Conservation (phyloP, 2,797 vertebrate species). For the Propithecus perrieri region DNA sequence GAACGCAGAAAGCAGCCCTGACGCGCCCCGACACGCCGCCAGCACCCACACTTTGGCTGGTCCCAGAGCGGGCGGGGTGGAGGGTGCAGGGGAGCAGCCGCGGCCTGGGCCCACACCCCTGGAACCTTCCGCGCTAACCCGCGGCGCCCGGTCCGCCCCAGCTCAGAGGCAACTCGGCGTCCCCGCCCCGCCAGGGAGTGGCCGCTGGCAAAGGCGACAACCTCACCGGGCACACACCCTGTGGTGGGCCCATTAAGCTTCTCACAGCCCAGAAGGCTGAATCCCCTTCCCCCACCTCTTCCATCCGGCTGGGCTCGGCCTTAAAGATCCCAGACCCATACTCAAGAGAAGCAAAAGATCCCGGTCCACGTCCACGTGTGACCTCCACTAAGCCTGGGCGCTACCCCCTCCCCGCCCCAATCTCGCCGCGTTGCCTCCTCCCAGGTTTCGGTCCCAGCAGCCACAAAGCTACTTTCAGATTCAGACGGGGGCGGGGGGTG, state of each 20-base stretch:
- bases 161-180: background rate
- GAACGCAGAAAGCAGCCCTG: conserved; percentile 13
- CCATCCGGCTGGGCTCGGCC: conserved; percentile 32
- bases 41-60: conserved; percentile 65
- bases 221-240: conserved; percentile 58
- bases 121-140: conserved; percentile 42
- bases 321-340: conserved; percentile 59
- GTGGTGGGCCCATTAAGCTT: conserved; percentile 65
- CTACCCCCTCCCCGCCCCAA: background rate
- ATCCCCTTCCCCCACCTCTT: conserved; percentile 60
- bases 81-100: conserved; percentile 2
- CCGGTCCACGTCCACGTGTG: conserved; percentile 58
- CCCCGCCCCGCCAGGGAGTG: conserved; percentile 28
- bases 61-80: background rate
- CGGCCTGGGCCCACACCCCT: background rate
- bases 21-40: conserved; percentile 65
- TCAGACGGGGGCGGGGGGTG: background rate
- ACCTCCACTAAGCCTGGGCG: conserved; percentile 37
- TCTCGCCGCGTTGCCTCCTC: conserved; percentile 13
- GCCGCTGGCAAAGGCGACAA: conserved; percentile 8
- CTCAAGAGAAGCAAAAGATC: conserved; percentile 15
- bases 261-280: background rate
- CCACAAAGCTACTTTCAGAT: conserved; percentile 75
- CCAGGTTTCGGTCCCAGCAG: conserved; percentile 55
- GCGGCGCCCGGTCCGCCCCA: conserved; percentile 28